Evolutionary conservation across 1,140 invertebrate species (phyloP).

Genomic region (Anagrus nilaparvatae): DNA sequence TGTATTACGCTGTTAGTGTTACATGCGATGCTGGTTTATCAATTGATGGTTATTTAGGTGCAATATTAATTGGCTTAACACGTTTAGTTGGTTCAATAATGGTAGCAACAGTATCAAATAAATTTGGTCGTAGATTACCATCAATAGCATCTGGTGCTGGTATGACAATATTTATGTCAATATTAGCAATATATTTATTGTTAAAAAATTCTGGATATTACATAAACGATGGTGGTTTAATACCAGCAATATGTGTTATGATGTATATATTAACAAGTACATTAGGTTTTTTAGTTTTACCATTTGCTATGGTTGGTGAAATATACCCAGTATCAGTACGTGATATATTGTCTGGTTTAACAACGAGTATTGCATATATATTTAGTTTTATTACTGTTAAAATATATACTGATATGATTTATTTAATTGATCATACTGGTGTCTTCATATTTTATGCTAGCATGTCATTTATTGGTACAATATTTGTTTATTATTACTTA

Average conservation of each 20-base stretch:
- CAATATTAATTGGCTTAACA: constrained; percentile 47
- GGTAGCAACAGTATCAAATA: constrained; percentile 43
- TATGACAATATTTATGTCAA: constrained; percentile 50
- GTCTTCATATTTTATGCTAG: constrained; percentile 63
- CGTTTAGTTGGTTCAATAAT: constrained; percentile 45
- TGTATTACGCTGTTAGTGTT: constrained; percentile 65
- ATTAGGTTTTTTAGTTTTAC: constrained; percentile 52
- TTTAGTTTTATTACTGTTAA: constrained; percentile 67
- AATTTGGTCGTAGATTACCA: constrained; percentile 46
- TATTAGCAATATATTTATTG: constrained; percentile 42
- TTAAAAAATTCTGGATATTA: constrained; percentile 24
- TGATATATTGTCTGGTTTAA: constrained; percentile 56
- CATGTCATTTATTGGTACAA: constrained; percentile 53
- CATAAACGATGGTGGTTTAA: constrained; percentile 22
- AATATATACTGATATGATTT: constrained; percentile 53
- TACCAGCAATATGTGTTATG: constrained; percentile 45
- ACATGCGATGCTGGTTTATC: constrained; percentile 46
- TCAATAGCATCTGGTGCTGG: constrained; percentile 50
- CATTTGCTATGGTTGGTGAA: constrained; percentile 67
- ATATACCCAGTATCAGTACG: constrained; percentile 56
- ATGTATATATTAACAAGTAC: constrained; percentile 52
- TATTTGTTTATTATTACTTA: constrained; percentile 57
- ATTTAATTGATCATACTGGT: constrained; percentile 46
- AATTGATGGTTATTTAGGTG: constrained; percentile 47
- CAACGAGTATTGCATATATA: constrained; percentile 54